Percentiles rank a stretch among this genome's conserved stretches.
phyloP scores from a whole-genome alignment of 2,113 vertebrate species.

The Callospermophilus lateralis region DNA sequence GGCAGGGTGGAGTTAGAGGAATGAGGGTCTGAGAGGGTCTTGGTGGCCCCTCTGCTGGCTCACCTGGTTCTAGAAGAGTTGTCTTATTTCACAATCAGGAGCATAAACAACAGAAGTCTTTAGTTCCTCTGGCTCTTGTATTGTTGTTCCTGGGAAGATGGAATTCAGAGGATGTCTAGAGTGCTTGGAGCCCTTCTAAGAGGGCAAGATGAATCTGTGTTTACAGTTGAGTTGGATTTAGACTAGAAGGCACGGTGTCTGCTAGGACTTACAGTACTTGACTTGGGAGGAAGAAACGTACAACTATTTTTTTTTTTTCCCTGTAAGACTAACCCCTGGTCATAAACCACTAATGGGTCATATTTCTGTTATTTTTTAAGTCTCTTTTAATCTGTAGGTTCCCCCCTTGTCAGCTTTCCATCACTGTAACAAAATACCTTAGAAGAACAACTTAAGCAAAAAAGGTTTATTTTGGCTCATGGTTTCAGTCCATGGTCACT shows the following conservation, averaged over 20 bases:
- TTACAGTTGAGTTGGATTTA: neutral
- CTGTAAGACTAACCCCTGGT: neutral
- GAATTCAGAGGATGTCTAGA: neutral
- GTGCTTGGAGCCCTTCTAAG: neutral
- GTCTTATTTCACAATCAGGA: neutral
- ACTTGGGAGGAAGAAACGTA: neutral
- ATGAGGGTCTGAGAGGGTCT: neutral
- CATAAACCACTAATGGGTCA: neutral
- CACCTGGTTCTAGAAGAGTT: neutral
- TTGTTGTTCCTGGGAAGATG: neutral
- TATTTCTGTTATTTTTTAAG: neutral
- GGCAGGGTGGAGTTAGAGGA: neutral
- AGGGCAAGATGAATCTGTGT: neutral
- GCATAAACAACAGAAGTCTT: neutral
- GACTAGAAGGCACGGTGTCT: neutral
- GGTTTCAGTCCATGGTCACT: too few relatives aligned
- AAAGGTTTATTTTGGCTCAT: too few relatives aligned
- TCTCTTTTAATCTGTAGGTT: neutral
- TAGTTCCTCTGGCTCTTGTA: neutral
- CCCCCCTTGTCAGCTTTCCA: too few relatives aligned
- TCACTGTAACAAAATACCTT: too few relatives aligned
- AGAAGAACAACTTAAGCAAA: too few relatives aligned
- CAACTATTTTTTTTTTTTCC: neutral
- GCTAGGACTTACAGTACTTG: neutral
- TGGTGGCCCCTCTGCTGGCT: neutral